Percentiles rank a stretch among this genome's conserved stretches.
Evolutionary conservation across 92 coral and sea anemone genomes (phyloP).

Genomic region (Parazoanthus atlanticus): DNA sequence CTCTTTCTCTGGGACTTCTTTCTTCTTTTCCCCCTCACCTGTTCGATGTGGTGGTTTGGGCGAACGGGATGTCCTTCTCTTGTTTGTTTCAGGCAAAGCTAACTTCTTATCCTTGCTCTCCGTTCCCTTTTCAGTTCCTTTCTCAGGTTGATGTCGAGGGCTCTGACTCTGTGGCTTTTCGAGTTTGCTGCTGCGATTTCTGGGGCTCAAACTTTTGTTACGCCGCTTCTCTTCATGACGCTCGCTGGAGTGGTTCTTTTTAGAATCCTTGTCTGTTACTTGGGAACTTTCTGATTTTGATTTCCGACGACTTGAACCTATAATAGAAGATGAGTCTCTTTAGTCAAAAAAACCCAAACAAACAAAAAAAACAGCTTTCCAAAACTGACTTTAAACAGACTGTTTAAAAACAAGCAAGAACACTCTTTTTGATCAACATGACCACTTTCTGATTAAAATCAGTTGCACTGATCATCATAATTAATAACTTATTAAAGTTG

Average conservation of each 20-base stretch:
- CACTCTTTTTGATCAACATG: not conserved
- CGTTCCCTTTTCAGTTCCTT: slow-evolving; percentile 40
- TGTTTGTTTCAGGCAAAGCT: slow-evolving; percentile 50
- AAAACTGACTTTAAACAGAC: slow-evolving; percentile 19
- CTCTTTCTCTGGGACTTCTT: slow-evolving; percentile 46
- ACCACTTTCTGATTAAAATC: too few relatives aligned
- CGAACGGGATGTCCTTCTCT: slow-evolving; percentile 58
- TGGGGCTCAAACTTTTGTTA: slow-evolving; percentile 35
- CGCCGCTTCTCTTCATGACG: slow-evolving; percentile 27
- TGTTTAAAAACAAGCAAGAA: not conserved
- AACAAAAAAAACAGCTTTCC: not conserved
- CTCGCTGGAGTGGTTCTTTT: slow-evolving; percentile 20
- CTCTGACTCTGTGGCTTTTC: slow-evolving; percentile 38
- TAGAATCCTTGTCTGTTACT: slow-evolving; percentile 3
- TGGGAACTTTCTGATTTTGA: slow-evolving; percentile 31
- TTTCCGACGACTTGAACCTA: slow-evolving; percentile 28
- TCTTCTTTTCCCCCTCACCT: slow-evolving; percentile 60
- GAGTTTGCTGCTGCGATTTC: slow-evolving; percentile 26
- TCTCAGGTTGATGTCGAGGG: slow-evolving; percentile 29
- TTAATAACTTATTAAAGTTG: too few relatives aligned
- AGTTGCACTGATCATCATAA: too few relatives aligned
- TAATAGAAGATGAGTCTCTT: not conserved
- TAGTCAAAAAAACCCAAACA: not conserved
- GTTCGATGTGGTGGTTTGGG: slow-evolving; percentile 54
- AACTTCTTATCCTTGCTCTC: slow-evolving; percentile 58